Conservation (phyloP, 2,888 invertebrate species). For the Apotomis betuletana region DNA sequence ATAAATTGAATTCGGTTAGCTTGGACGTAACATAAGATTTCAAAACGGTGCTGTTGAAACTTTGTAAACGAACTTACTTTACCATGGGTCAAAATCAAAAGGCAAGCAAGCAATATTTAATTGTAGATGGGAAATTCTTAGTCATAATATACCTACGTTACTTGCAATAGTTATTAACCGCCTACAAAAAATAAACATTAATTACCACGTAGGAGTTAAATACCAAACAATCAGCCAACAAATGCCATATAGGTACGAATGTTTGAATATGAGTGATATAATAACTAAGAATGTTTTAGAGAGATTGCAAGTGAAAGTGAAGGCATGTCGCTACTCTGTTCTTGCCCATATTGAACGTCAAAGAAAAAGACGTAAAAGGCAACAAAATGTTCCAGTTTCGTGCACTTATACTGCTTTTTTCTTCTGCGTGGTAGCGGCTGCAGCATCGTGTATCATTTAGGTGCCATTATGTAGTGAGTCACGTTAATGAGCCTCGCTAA, state of each 20-base stretch:
- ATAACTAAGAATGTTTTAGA: constrained; percentile 54
- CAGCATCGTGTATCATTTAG: constrained; percentile 31
- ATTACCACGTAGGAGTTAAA: constrained; percentile 11
- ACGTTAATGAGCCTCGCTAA: constrained; percentile 33
- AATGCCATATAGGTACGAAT: constrained; percentile 18
- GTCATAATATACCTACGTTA: background rate
- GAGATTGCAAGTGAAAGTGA: constrained; percentile 61
- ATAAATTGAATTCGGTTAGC: no score
- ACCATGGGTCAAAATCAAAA: background rate
- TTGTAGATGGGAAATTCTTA: constrained; percentile 7
- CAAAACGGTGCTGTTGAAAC: no score
- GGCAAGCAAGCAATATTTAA: constrained; percentile 8
- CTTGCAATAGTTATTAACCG: constrained; percentile 20
- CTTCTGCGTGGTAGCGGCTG: background rate
- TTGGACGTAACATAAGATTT: no score
- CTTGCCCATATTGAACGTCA: constrained; percentile 47
- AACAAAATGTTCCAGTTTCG: background rate
- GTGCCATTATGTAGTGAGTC: constrained; percentile 37
- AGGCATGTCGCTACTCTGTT: constrained; percentile 50
- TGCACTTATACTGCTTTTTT: background rate
- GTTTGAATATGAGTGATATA: constrained; percentile 33
- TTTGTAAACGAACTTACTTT: background rate
- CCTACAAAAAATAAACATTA: background rate
- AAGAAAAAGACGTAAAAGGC: constrained; percentile 24
- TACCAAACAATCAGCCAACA: background rate